These are phyloP conservation scores for Felis chaus DNA, from an alignment of 2,113 vertebrate species.

Conservation along the genomic window DNA sequence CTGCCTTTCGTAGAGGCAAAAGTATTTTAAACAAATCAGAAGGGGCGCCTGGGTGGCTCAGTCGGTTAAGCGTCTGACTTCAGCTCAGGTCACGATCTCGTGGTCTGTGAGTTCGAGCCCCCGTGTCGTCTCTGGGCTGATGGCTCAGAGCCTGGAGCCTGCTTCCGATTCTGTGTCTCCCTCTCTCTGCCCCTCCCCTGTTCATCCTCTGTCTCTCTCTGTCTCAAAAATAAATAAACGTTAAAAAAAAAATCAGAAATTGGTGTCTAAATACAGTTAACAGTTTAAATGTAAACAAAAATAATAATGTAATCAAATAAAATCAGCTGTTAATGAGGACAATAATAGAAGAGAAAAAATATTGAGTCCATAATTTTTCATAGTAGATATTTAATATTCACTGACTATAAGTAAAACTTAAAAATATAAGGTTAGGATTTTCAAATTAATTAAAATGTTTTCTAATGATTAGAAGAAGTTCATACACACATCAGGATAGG, in stretches of 20 bases:
- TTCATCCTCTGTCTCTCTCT: too few relatives aligned
- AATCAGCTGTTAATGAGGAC: neutral
- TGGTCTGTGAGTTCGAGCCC: fast-evolving
- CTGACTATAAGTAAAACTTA: neutral
- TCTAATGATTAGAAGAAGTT: neutral
- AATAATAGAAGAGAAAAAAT: neutral
- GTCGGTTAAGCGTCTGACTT: too few relatives aligned
- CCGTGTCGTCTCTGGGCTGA: too few relatives aligned
- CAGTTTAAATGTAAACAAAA: neutral
- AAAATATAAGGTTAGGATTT: neutral
- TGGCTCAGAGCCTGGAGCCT: too few relatives aligned
- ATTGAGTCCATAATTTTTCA: neutral
- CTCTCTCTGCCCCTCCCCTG: too few relatives aligned
- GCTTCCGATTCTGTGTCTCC: too few relatives aligned
- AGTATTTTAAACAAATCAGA: neutral
- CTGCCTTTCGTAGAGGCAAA: neutral
- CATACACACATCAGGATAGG: neutral
- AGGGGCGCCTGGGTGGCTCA: too few relatives aligned
- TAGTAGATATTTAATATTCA: neutral
- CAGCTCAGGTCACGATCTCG: too few relatives aligned
- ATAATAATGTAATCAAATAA: neutral
- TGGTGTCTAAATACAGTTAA: neutral
- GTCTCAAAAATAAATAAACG: too few relatives aligned
- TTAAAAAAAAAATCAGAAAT: neutral
- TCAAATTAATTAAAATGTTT: neutral